Conservation (phyloP, 1,140 invertebrate genomes). For the Drosophila simulans region DNA sequence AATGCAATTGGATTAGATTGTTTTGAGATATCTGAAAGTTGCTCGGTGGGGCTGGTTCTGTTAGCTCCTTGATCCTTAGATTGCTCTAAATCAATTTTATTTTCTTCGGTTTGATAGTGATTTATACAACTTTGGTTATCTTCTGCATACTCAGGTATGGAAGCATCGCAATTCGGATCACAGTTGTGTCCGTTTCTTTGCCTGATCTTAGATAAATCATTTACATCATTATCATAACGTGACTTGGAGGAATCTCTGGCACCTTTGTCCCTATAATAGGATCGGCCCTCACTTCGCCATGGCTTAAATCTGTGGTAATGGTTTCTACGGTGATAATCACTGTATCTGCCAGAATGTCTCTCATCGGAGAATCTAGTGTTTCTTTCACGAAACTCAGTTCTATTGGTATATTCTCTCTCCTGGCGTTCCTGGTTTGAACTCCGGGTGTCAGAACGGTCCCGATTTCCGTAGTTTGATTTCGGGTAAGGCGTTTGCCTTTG, state of each 20-base stretch:
- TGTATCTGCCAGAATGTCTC: constrained; percentile 2
- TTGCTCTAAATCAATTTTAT: background rate
- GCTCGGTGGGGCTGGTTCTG: background rate
- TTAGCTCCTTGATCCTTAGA: background rate
- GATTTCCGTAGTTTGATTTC: constrained; percentile 4
- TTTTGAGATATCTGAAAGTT: background rate
- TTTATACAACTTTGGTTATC: background rate
- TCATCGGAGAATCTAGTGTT: background rate
- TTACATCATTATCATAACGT: background rate
- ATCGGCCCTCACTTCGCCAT: background rate
- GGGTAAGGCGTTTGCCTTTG: constrained; percentile 15
- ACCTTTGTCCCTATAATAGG: background rate
- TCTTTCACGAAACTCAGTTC: constrained; percentile 27
- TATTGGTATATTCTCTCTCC: constrained; percentile 27
- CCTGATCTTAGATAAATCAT: background rate
- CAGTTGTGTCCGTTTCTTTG: constrained; percentile 2
- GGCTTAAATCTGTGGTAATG: constrained; percentile 2
- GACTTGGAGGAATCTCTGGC: background rate
- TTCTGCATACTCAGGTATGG: background rate
- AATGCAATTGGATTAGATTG: background rate
- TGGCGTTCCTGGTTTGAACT: constrained; percentile 15
- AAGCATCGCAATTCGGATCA: constrained; percentile 3
- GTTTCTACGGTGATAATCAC: constrained; percentile 14
- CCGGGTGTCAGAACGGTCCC: background rate
- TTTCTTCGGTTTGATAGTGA: background rate